These are phyloP conservation scores for Aplidium turbinatum DNA, from an alignment of 23 tunicate genomes.

Conservation along the genomic window DNA sequence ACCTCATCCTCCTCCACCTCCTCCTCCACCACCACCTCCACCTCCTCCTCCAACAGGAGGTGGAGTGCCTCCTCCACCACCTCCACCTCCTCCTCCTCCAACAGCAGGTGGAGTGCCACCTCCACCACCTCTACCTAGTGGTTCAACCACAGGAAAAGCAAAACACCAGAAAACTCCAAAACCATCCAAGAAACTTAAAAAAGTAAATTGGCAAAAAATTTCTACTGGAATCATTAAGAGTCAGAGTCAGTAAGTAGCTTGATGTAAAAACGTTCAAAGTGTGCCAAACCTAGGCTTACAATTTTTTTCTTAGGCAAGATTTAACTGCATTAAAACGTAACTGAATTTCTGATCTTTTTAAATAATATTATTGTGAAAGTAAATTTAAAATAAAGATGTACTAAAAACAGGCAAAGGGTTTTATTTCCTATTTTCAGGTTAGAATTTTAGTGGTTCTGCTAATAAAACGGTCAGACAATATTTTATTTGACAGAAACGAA, in stretches of 20 bases:
- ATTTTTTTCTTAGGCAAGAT: too few species aligned
- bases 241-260: too few species aligned
- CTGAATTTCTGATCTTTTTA: too few species aligned
- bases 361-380: too few species aligned
- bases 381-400: too few species aligned
- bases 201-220: slow-evolving; percentile 55
- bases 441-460: background rate
- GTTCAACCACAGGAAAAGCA: background rate
- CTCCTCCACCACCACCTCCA: slow-evolving; percentile 5
- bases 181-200: slow-evolving; percentile 39
- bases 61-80: slow-evolving; percentile 31
- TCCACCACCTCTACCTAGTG: slow-evolving; percentile 10
- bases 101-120: slow-evolving; percentile 11
- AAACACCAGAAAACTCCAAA: slow-evolving; percentile 32
- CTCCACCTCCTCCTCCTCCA: background rate
- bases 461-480: background rate
- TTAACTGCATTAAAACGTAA: too few species aligned
- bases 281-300: too few species aligned
- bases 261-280: too few species aligned
- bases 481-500: background rate
- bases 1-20: slow-evolving; percentile 12
- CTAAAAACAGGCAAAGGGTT: too few species aligned
- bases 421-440: background rate
- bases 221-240: background rate
- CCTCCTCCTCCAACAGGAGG: slow-evolving; percentile 7